A percentile compares a stretch with the other conserved stretches of the same genome.
phyloP scores from a whole-genome alignment of 2,888 invertebrate genomes.

The Cephus rjabovi region DNA sequence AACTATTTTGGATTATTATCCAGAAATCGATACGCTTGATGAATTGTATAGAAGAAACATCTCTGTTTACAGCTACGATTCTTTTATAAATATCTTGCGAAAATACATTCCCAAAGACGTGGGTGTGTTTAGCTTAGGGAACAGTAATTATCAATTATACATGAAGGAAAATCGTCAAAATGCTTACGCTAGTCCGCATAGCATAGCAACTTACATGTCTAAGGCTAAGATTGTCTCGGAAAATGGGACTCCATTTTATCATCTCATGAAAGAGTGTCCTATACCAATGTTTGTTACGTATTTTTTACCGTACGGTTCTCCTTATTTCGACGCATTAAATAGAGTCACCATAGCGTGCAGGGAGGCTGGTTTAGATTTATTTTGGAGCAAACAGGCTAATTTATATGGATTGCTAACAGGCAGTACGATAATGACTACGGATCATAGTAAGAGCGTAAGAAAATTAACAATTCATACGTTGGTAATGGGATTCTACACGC shows the following conservation, averaged over 20 bases:
- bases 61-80: not conserved
- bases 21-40: slow-evolving; percentile 14
- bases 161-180: slow-evolving; percentile 6
- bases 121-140: not conserved
- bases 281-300: not conserved
- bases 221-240: slow-evolving; percentile 5
- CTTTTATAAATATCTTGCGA: not conserved
- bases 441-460: not conserved
- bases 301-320: slow-evolving; percentile 19
- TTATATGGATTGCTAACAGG: slow-evolving; percentile 6
- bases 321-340: slow-evolving; percentile 12
- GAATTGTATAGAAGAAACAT: not conserved
- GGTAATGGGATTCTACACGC: slow-evolving; percentile 9
- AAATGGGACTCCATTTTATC: slow-evolving; percentile 12
- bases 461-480: slow-evolving; percentile 12
- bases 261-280: slow-evolving; percentile 11
- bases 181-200: slow-evolving; percentile 3
- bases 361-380: slow-evolving; percentile 13
- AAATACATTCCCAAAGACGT: not conserved
- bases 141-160: not conserved
- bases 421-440: not conserved
- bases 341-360: not conserved
- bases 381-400: slow-evolving; percentile 8
- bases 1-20: slow-evolving; percentile 10
- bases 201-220: not conserved